A percentile compares a stretch with the other conserved stretches of the same genome.
These are phyloP conservation scores for Sebastes nivosus DNA, from an alignment of 2,797 vertebrate genomes.

Conservation along the genomic window DNA sequence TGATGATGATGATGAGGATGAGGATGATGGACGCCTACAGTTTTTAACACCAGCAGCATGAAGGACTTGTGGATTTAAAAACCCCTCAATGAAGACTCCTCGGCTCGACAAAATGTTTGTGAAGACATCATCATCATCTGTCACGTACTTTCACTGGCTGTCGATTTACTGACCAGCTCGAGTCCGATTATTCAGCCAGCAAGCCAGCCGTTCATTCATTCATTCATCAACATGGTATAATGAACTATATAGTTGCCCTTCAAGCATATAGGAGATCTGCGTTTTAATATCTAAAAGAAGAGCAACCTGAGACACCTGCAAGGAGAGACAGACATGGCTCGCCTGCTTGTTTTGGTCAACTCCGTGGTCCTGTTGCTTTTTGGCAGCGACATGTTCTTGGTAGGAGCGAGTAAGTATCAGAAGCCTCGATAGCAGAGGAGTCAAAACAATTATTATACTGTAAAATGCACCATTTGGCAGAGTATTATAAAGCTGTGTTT, in stretches of 20 bases:
- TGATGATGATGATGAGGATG: too few relatives aligned
- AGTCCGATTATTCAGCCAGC: conserved; percentile 9
- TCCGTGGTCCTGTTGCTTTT: conserved; percentile 91
- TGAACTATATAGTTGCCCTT: conserved; percentile 44
- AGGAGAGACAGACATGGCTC: conserved; percentile 81
- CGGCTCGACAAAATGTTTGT: conserved; percentile 51
- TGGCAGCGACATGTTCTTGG: conserved; percentile 90
- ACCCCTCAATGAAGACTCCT: conserved; percentile 36
- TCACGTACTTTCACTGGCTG: conserved; percentile 35
- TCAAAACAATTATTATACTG: neutral
- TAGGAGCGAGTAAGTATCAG: conserved; percentile 90
- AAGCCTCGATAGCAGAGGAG: neutral
- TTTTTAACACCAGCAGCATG: neutral
- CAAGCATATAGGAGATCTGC: conserved; percentile 29
- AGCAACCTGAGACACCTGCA: conserved; percentile 24
- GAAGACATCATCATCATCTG: conserved; percentile 29
- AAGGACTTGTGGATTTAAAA: conserved; percentile 60
- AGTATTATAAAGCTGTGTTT: neutral
- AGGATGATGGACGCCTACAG: conserved; percentile 7
- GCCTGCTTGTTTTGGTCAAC: conserved; percentile 84
- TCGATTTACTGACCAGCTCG: conserved; percentile 49
- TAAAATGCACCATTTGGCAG: conserved; percentile 30
- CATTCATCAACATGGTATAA: conserved; percentile 31
- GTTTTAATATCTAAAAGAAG: conserved; percentile 18
- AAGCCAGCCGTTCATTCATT: neutral